Percentiles rank a stretch among this genome's conserved stretches.
phyloP scores from a whole-genome alignment of 2,888 invertebrate genomes.

The Pterostichus niger region DNA sequence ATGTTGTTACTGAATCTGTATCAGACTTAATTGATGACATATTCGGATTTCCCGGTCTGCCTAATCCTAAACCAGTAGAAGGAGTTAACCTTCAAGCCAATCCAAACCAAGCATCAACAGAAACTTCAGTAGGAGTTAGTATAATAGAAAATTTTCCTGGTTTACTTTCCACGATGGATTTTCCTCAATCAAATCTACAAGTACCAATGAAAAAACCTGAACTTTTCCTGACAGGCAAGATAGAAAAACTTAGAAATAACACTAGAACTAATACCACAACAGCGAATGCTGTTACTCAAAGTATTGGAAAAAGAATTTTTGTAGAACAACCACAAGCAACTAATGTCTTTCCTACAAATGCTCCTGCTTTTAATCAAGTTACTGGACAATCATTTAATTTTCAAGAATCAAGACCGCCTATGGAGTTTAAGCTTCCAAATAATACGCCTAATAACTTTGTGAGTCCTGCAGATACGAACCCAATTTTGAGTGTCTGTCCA shows the following conservation, averaged over 20 bases:
- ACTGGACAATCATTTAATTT: neutral
- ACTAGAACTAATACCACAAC: neutral
- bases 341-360: neutral
- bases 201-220: constrained; percentile 16
- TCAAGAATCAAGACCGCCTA: neutral
- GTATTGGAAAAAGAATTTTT: neutral
- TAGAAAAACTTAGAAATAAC: constrained; percentile 5
- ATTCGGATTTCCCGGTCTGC: constrained; percentile 1
- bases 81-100: neutral
- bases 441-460: neutral
- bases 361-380: constrained; percentile 28
- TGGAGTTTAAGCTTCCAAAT: constrained; percentile 1
- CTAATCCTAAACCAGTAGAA: neutral
- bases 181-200: constrained; percentile 10
- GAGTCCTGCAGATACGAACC: constrained; percentile 14
- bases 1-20: neutral
- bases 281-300: neutral
- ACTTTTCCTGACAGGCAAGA: constrained; percentile 12
- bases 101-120: neutral
- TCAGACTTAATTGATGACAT: constrained; percentile 3
- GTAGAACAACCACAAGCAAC: neutral
- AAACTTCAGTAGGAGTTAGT: neutral
- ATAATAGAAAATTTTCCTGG: constrained; percentile 8
- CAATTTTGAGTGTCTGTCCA: constrained; percentile 20
- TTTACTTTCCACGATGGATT: neutral